A percentile compares a stretch with the other conserved stretches of the same genome.
Evolutionary conservation across 2,113 vertebrate genomes (phyloP).

Genomic region (Rattus rattus): DNA sequence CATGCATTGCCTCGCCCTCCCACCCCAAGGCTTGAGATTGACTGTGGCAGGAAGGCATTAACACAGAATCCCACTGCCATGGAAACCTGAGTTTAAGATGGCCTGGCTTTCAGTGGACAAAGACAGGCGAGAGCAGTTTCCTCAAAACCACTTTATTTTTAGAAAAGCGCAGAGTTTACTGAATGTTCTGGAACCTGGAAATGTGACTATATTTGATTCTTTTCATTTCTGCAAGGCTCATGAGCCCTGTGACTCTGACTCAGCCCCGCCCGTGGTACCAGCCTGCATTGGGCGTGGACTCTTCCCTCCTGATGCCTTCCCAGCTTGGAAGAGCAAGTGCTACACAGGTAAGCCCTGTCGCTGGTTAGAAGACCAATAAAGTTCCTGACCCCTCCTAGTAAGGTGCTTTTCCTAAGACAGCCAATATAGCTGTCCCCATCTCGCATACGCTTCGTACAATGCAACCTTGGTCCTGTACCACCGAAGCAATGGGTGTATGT

Average conservation of each 20-base stretch:
- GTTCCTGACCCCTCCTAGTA: not conserved
- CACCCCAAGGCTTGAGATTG: not conserved
- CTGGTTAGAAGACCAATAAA: not conserved
- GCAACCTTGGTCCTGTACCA: not conserved
- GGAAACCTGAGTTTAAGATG: not conserved
- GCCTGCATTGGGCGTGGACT: not conserved
- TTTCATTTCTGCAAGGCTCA: not conserved
- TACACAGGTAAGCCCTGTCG: not conserved
- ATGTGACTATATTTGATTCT: conserved; percentile 3
- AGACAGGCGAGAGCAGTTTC: not conserved
- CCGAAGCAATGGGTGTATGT: not conserved
- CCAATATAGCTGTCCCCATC: not conserved
- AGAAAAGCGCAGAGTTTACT: conserved; percentile 21
- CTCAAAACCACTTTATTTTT: not conserved
- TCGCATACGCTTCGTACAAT: not conserved
- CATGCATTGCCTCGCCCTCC: not conserved
- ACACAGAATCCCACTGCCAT: not conserved
- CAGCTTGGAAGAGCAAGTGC: not conserved
- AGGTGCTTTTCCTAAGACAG: not conserved
- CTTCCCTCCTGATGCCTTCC: not conserved
- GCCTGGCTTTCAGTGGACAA: not conserved
- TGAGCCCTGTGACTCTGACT: not conserved
- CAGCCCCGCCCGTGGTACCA: not conserved
- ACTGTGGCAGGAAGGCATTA: not conserved
- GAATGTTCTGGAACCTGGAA: not conserved